Percentiles rank a stretch among this genome's conserved stretches.
phyloP scores from a whole-genome alignment of 2,888 invertebrate species.

The Drosophila subquinaria region DNA sequence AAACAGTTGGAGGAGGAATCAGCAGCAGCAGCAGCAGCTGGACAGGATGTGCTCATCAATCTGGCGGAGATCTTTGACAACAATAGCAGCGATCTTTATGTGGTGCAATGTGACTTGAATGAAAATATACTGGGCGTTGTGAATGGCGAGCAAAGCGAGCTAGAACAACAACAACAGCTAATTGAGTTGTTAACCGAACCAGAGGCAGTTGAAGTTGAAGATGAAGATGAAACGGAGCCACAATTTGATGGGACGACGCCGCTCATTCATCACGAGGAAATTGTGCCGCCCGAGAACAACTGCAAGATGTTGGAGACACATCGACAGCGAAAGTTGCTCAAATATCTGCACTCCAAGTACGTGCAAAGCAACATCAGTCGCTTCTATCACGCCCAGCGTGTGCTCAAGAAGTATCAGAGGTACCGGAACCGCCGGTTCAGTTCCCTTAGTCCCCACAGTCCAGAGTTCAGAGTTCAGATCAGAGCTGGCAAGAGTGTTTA shows the following conservation, averaged over 20 bases:
- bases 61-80: constrained; percentile 84
- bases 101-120: constrained; percentile 85
- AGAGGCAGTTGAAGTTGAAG: constrained; percentile 20
- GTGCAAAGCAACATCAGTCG: constrained; percentile 82
- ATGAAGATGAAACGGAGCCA: constrained; percentile 10
- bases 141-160: constrained; percentile 40
- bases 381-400: constrained; percentile 83
- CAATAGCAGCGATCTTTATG: constrained; percentile 84
- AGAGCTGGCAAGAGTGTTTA: not conserved
- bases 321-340: constrained; percentile 79
- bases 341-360: constrained; percentile 84
- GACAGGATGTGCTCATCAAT: constrained; percentile 83
- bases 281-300: constrained; percentile 82
- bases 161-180: constrained; percentile 44
- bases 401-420: constrained; percentile 83
- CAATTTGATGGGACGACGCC: constrained; percentile 67
- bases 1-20: constrained; percentile 38
- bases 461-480: constrained; percentile 1
- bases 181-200: constrained; percentile 69
- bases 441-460: constrained; percentile 17
- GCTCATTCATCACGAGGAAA: constrained; percentile 84
- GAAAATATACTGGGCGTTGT: constrained; percentile 83
- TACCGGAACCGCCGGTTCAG: constrained; percentile 17
- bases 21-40: constrained; percentile 26
- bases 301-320: constrained; percentile 71